These are phyloP conservation scores for Chloroceryle amazona DNA, from an alignment of 2,797 vertebrate genomes.

Conservation along the genomic window DNA sequence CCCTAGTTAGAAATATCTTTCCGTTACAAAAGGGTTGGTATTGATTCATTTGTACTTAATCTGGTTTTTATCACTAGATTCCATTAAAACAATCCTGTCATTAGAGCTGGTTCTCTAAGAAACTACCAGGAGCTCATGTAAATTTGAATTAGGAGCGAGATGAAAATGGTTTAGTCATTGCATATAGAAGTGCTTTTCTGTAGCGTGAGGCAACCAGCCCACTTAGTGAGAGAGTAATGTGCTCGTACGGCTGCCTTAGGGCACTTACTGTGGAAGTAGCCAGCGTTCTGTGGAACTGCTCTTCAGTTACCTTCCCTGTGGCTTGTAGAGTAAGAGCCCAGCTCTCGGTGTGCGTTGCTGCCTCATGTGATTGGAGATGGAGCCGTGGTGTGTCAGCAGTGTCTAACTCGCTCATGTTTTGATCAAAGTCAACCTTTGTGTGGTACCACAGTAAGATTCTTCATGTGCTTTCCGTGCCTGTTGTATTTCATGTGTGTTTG, in stretches of 20 bases:
- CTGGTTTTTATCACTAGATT: background rate
- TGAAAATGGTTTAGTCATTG: background rate
- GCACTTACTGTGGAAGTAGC: background rate
- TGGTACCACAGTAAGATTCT: background rate
- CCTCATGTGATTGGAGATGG: fast-evolving
- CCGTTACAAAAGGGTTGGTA: background rate
- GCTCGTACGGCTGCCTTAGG: fast-evolving
- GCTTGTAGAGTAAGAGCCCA: background rate
- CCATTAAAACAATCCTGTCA: background rate
- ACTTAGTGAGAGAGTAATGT: fast-evolving
- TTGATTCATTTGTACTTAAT: background rate
- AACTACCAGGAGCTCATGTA: background rate
- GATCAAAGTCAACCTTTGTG: fast-evolving
- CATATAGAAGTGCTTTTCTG: fast-evolving
- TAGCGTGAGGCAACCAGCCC: background rate
- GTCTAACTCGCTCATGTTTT: fast-evolving
- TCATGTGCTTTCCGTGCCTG: background rate
- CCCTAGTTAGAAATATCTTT: background rate
- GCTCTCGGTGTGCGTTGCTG: background rate
- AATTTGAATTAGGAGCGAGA: background rate
- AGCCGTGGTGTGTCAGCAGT: fast-evolving
- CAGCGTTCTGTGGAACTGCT: background rate
- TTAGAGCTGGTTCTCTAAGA: background rate
- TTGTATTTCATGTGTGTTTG: background rate
- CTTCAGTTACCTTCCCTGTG: background rate